Evolutionary conservation across 2,113 vertebrate species (phyloP).

Genomic region (Cochlearius cochlearius): DNA sequence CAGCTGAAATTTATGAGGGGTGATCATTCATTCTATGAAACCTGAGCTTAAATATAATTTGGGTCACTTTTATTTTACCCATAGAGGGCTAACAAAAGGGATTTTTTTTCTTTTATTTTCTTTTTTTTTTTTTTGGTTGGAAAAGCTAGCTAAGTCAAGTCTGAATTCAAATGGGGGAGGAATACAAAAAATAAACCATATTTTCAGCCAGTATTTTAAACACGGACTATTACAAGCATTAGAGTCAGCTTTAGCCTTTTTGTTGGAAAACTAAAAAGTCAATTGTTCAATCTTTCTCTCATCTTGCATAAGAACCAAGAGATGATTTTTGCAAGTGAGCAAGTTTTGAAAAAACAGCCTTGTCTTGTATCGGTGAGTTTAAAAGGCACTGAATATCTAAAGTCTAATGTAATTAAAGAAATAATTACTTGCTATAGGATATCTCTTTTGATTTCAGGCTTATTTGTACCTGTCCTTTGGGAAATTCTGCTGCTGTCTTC

Average conservation of each 20-base stretch:
- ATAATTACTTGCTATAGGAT: slow-evolving; percentile 25
- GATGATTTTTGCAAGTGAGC: slow-evolving; percentile 91
- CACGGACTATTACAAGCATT: background rate
- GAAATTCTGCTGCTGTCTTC: slow-evolving; percentile 19
- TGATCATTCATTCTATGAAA: background rate
- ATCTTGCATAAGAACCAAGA: slow-evolving; percentile 87
- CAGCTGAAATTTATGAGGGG: background rate
- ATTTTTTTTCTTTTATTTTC: background rate
- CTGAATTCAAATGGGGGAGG: background rate
- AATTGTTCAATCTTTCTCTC: slow-evolving; percentile 77
- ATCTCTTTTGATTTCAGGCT: slow-evolving; percentile 50
- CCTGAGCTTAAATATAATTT: background rate
- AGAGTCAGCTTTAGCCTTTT: background rate
- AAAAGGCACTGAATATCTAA: slow-evolving; percentile 54
- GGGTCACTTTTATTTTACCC: background rate
- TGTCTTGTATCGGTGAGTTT: slow-evolving; percentile 87
- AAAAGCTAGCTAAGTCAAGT: background rate
- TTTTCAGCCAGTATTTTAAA: background rate
- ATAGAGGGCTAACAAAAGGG: background rate
- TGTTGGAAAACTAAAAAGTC: slow-evolving; percentile 45
- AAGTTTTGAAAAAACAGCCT: slow-evolving; percentile 85
- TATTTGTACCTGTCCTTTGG: slow-evolving; percentile 17
- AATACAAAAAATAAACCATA: background rate
- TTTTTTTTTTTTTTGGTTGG: background rate
- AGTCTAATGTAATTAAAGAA: slow-evolving; percentile 25